Evolutionary conservation across 1,140 invertebrate species (phyloP).

Genomic region (Halesus radiatus): DNA sequence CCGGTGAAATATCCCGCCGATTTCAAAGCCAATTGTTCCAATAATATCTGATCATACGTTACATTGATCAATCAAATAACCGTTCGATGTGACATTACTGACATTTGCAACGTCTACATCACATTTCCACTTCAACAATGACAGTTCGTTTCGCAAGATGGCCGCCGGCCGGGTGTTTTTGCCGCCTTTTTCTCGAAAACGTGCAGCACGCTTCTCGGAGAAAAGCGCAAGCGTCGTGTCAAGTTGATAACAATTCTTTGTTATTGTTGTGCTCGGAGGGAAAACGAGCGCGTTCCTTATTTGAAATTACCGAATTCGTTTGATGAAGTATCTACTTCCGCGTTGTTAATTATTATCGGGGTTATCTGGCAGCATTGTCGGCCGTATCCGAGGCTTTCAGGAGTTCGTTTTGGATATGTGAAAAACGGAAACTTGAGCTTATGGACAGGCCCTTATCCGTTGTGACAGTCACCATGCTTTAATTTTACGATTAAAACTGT

Average conservation of each 20-base stretch:
- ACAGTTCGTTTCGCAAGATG: conserved; percentile 30
- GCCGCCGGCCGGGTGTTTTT: conserved; percentile 27
- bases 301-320: not conserved
- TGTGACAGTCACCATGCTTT: no score
- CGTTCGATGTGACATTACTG: conserved; percentile 11
- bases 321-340: not conserved
- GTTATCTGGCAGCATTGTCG: no score
- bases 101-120: conserved; percentile 1
- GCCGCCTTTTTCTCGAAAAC: conserved; percentile 9
- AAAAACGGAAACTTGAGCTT: no score
- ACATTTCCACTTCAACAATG: conserved; percentile 13
- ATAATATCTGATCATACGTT: no score
- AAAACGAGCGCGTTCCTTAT: conserved; percentile 1
- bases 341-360: no score
- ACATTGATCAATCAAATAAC: not conserved
- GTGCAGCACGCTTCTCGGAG: conserved; percentile 14
- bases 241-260: not conserved
- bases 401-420: no score
- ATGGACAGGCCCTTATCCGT: no score
- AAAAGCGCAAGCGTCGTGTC: conserved; percentile 12
- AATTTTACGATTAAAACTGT: no score
- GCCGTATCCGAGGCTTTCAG: no score
- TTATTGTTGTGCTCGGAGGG: conserved; percentile 7
- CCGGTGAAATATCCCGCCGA: no score
- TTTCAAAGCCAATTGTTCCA: no score